Percentiles rank a stretch among this genome's conserved stretches.
phyloP scores from a whole-genome alignment of 2,888 invertebrate species.

The Leucoptera coffeella region DNA sequence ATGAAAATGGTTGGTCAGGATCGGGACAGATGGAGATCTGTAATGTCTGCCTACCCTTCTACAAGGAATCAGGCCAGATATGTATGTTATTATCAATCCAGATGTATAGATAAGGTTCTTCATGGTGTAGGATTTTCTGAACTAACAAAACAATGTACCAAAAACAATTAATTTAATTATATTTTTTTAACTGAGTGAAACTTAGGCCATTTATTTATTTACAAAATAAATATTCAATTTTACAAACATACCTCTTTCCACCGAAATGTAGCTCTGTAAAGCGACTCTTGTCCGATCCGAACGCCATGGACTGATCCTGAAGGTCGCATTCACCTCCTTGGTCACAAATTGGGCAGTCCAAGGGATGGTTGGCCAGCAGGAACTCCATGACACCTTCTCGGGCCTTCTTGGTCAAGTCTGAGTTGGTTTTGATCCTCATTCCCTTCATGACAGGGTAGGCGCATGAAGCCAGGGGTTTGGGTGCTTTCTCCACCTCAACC shows the following conservation, averaged over 20 bases:
- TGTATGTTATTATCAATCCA: no score
- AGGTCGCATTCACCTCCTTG: constrained; percentile 92
- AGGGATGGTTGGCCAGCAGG: constrained; percentile 93
- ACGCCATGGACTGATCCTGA: constrained; percentile 99
- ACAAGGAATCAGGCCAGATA: no score
- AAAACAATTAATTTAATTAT: no score
- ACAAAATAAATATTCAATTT: no score
- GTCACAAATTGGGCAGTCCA: constrained; percentile 99
- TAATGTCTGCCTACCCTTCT: not conserved
- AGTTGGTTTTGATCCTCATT: constrained; percentile 97
- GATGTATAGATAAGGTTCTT: no score
- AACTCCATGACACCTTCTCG: constrained; percentile 95
- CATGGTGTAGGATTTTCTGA: no score
- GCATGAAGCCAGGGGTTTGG: constrained; percentile 97
- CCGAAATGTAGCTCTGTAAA: constrained; percentile 88
- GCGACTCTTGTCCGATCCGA: constrained; percentile 90
- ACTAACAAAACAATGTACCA: no score
- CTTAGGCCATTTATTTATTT: no score
- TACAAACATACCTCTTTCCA: constrained; percentile 69
- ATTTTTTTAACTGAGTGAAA: no score
- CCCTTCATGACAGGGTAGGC: constrained; percentile 99
- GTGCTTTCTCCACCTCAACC: constrained; percentile 97
- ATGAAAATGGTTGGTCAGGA: not conserved
- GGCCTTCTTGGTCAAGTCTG: constrained; percentile 78
- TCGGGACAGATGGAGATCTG: not conserved